Conservation (phyloP, 2,888 invertebrate species). For the Pyrocoelia pectoralis region DNA sequence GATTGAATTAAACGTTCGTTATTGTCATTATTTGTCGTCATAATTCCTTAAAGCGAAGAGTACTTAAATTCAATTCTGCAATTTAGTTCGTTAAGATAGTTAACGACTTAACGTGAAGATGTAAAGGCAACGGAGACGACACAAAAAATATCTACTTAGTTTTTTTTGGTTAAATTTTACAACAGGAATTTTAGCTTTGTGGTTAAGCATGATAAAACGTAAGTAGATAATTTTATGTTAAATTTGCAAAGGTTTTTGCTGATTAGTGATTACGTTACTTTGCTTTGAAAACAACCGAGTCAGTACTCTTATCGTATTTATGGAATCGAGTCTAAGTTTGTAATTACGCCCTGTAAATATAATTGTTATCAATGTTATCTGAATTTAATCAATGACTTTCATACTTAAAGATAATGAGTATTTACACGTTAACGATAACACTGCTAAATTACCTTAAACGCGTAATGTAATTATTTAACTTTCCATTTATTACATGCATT, state of each 20-base stretch:
- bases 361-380: constrained; percentile 3
- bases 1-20: not conserved
- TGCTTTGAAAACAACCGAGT: constrained; percentile 4
- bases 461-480: constrained; percentile 6
- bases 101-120: constrained; percentile 26
- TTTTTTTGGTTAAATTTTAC: not conserved
- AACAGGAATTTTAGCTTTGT: constrained; percentile 4
- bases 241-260: constrained; percentile 1
- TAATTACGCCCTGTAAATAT: not conserved
- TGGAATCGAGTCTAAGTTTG: not conserved
- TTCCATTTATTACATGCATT: not conserved
- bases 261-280: not conserved
- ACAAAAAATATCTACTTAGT: not conserved
- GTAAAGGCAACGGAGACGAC: constrained; percentile 3
- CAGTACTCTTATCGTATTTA: too few species aligned
- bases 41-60: constrained; percentile 24
- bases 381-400: constrained; percentile 13
- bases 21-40: constrained; percentile 23
- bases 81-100: constrained; percentile 33
- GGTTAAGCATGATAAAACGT: constrained; percentile 17
- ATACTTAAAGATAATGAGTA: constrained; percentile 25
- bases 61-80: constrained; percentile 34
- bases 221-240: constrained; percentile 17
- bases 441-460: constrained; percentile 14
- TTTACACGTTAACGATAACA: constrained; percentile 25